Percentiles rank a stretch among this genome's conserved stretches.
Evolutionary conservation across 2,888 invertebrate species (phyloP).

Genomic region (Cheilosia soror): DNA sequence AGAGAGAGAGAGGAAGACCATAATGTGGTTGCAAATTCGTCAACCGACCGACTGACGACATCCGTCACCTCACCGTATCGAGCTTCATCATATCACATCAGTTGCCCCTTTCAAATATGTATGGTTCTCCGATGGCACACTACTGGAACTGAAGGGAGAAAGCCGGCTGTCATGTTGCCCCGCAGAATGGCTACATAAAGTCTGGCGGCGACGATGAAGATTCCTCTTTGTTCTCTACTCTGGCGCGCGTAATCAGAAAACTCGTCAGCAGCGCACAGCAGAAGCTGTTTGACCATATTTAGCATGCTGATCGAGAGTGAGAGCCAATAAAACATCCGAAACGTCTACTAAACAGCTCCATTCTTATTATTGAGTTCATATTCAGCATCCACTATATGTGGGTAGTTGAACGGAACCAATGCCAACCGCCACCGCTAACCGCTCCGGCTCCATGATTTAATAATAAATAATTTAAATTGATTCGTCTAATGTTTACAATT

Average conservation of each 20-base stretch:
- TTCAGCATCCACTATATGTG: conserved; percentile 40
- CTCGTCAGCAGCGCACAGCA: conserved; percentile 54
- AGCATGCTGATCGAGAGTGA: conserved; percentile 47
- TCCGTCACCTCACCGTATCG: conserved; percentile 4
- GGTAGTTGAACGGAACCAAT: conserved; percentile 57
- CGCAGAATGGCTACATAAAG: conserved; percentile 59
- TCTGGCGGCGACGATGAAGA: conserved; percentile 64
- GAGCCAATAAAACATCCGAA: conserved; percentile 34
- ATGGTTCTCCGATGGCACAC: conserved; percentile 5
- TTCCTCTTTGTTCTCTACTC: conserved; percentile 63
- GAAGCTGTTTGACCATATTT: conserved; percentile 71
- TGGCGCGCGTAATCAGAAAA: conserved; percentile 52
- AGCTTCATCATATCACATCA: conserved; percentile 28
- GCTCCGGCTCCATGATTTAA: conserved; percentile 51
- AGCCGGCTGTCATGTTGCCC: conserved; percentile 55
- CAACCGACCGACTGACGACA: conserved; percentile 42
- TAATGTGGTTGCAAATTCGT: conserved; percentile 70
- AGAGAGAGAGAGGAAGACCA: conserved; percentile 4
- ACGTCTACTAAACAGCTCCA: conserved; percentile 19
- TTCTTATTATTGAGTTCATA: conserved; percentile 33
- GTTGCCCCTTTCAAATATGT: conserved; percentile 43
- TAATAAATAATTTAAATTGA: conserved; percentile 74
- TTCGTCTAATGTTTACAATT: conserved; percentile 75
- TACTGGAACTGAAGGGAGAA: conserved; percentile 8
- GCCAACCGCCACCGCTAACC: conserved; percentile 15